Percentiles rank a stretch among this genome's conserved stretches.
phyloP scores from a whole-genome alignment of 1,140 invertebrate genomes.

The Trachymyrmex septentrionalis region DNA sequence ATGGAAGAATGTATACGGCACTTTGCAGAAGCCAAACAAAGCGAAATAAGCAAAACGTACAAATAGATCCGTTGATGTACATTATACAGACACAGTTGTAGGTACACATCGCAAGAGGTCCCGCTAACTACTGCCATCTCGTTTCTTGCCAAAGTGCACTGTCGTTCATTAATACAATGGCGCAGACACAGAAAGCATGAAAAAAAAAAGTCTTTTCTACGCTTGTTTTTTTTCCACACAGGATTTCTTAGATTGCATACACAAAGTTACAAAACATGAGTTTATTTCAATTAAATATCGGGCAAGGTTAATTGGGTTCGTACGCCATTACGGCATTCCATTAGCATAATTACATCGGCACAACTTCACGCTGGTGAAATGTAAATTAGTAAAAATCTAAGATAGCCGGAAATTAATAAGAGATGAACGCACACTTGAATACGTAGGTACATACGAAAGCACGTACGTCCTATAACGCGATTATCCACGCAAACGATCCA shows the following conservation, averaged over 20 bases:
- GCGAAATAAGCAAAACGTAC: slow-evolving; percentile 16
- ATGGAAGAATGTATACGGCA: slow-evolving; percentile 25
- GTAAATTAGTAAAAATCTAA: slow-evolving; percentile 21
- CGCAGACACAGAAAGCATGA: not conserved
- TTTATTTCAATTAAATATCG: slow-evolving; percentile 18
- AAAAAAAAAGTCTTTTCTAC: not conserved
- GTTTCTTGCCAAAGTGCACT: not conserved
- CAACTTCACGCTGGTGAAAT: slow-evolving; percentile 30
- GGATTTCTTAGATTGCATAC: not conserved
- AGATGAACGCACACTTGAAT: slow-evolving; percentile 11
- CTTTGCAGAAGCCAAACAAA: not conserved
- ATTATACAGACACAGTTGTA: not conserved
- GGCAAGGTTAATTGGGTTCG: not conserved
- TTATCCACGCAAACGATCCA: slow-evolving; percentile 62
- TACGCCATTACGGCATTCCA: not conserved
- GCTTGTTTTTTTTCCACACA: not conserved
- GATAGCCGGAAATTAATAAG: slow-evolving; percentile 11
- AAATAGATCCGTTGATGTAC: slow-evolving; percentile 38
- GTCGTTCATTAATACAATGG: not conserved
- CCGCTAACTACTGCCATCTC: slow-evolving; percentile 9
- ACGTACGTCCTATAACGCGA: slow-evolving; percentile 44
- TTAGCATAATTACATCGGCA: slow-evolving; percentile 3
- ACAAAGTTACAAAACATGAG: not conserved
- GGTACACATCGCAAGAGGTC: not conserved
- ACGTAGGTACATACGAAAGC: not conserved